Evolutionary conservation across 2,797 vertebrate species (phyloP).

Genomic region (Centroberyx gerrardi): DNA sequence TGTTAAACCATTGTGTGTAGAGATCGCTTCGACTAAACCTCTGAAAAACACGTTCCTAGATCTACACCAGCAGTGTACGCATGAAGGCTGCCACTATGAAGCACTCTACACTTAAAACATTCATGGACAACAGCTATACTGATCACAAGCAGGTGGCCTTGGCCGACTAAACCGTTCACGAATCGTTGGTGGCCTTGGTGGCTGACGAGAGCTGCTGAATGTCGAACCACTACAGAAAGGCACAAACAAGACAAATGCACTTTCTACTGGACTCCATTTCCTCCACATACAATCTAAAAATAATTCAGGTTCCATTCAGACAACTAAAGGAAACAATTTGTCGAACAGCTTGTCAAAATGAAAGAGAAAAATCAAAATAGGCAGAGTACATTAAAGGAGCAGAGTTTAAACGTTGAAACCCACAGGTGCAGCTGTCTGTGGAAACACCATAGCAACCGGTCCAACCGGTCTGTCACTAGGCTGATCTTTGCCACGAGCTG

Average conservation of each 20-base stretch:
- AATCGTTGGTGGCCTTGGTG: not conserved
- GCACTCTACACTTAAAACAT: slow-evolving; percentile 49
- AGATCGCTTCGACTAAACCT: slow-evolving; percentile 46
- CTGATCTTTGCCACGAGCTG: not conserved
- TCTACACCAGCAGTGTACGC: slow-evolving; percentile 36
- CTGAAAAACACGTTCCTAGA: slow-evolving; percentile 45
- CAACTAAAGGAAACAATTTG: slow-evolving; percentile 1
- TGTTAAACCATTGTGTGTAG: not conserved
- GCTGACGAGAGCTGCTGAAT: slow-evolving; percentile 36
- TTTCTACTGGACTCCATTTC: slow-evolving; percentile 9
- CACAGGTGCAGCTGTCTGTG: not conserved
- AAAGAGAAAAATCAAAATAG: not conserved
- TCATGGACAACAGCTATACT: slow-evolving; percentile 38
- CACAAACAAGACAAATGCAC: not conserved
- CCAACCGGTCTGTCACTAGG: slow-evolving; percentile 1
- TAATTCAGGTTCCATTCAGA: not conserved
- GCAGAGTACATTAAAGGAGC: not conserved
- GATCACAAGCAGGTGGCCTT: slow-evolving; percentile 58
- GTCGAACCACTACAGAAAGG: slow-evolving; percentile 35
- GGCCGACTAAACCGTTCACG: slow-evolving; percentile 39
- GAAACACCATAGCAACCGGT: slow-evolving; percentile 14
- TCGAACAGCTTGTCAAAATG: not conserved
- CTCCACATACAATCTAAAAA: not conserved
- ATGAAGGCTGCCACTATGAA: slow-evolving; percentile 34
- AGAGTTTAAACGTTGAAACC: slow-evolving; percentile 7